Evolutionary conservation across 2,113 vertebrate genomes (phyloP).

Genomic region (Puma concolor): DNA sequence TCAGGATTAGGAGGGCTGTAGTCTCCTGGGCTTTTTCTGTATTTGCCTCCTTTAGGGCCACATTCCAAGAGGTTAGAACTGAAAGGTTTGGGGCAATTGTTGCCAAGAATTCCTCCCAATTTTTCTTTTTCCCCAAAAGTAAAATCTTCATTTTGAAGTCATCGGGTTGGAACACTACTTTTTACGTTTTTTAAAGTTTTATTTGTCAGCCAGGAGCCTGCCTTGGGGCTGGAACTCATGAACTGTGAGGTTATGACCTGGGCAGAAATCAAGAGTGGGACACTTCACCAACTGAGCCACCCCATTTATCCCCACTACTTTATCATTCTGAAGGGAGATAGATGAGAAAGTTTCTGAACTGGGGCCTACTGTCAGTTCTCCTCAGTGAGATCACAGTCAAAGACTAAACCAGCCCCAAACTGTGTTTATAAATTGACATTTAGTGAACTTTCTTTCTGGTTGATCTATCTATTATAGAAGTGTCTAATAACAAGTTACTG

Average conservation of each 20-base stretch:
- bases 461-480: neutral
- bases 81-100: neutral
- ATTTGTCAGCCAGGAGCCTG: too few species aligned
- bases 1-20: neutral
- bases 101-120: neutral
- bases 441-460: neutral
- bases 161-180: neutral
- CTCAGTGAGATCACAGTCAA: neutral
- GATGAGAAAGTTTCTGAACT: slow-evolving; percentile 8
- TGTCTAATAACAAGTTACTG: neutral
- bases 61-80: slow-evolving; percentile 38
- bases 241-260: too few species aligned
- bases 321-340: neutral
- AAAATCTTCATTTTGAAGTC: slow-evolving; percentile 41
- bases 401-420: neutral
- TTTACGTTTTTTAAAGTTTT: too few species aligned
- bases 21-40: neutral
- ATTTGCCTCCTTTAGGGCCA: neutral
- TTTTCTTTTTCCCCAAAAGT: slow-evolving; percentile 39
- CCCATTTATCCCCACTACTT: too few species aligned
- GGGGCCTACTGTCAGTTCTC: neutral
- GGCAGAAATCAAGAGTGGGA: too few species aligned
- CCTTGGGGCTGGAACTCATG: too few species aligned
- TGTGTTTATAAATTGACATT: slow-evolving; percentile 17
- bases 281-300: too few species aligned